A percentile compares a stretch with the other conserved stretches of the same genome.
Evolutionary conservation across 92 coral and sea anemone genomes (phyloP).

Genomic region (Hydrozoanthus gracilis): DNA sequence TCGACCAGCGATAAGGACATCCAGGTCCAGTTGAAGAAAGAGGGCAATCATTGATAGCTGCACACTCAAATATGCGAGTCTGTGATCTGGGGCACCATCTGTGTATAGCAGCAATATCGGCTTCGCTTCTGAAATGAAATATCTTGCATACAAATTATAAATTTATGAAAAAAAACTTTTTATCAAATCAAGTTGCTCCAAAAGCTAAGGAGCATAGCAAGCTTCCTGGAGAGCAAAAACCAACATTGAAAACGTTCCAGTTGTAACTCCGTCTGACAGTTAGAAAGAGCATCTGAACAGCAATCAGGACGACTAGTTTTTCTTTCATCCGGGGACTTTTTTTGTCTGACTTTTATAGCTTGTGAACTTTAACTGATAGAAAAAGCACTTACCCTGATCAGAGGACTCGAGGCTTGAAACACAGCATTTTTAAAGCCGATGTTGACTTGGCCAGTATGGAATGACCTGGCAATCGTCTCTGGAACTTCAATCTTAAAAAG

Average conservation of each 20-base stretch:
- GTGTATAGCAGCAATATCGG: conserved; percentile 12
- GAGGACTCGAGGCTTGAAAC: conserved; percentile 42
- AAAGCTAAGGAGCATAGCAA: not conserved
- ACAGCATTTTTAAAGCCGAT: conserved; percentile 58
- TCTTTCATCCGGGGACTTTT: not conserved
- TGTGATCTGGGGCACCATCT: conserved; percentile 55
- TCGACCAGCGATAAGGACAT: conserved; percentile 49
- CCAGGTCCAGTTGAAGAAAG: conserved; percentile 45
- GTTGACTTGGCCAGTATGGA: conserved; percentile 50
- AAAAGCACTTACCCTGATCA: conserved; percentile 35
- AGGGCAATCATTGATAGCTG: conserved; percentile 55
- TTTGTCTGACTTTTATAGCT: not conserved
- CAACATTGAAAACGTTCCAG: too few relatives aligned
- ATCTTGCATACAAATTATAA: too few relatives aligned
- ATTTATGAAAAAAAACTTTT: not conserved
- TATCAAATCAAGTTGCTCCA: not conserved
- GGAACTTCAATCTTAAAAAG: conserved; percentile 42
- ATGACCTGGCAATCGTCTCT: conserved; percentile 41
- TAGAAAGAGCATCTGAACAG: too few relatives aligned
- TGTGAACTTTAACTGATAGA: not conserved
- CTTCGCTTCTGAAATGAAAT: conserved; percentile 8
- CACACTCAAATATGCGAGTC: conserved; percentile 28
- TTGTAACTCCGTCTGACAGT: too few relatives aligned
- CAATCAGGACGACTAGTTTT: too few relatives aligned
- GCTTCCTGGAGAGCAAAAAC: too few relatives aligned